Evolutionary conservation across 1,140 invertebrate genomes (phyloP).

Genomic region (Lethocerus indicus): DNA sequence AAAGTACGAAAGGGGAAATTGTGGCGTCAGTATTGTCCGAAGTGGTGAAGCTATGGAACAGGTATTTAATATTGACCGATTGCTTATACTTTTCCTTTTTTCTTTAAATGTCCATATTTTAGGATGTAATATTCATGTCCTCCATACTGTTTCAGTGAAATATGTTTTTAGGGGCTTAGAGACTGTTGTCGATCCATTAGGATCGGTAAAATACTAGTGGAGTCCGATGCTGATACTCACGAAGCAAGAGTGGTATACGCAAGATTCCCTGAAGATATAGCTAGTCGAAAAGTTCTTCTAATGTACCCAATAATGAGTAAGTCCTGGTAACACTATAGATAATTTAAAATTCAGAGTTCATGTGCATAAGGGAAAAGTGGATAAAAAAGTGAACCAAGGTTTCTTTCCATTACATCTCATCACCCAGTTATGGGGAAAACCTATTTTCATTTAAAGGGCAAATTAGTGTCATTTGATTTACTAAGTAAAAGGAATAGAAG

Average conservation of each 20-base stretch:
- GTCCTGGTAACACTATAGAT: too few species aligned
- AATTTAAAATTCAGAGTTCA: too few species aligned
- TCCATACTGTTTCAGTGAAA: too few species aligned
- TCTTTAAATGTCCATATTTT: background rate
- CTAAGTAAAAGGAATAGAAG: too few species aligned
- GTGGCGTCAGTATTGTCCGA: slow-evolving; percentile 80
- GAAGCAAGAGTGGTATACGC: slow-evolving; percentile 95
- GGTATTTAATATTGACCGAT: slow-evolving; percentile 24
- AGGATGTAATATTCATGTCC: too few species aligned
- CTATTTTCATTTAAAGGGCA: too few species aligned
- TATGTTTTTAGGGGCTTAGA: slow-evolving; percentile 52
- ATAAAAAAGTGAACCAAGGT: too few species aligned
- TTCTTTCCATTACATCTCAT: too few species aligned
- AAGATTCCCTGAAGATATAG: slow-evolving; percentile 91
- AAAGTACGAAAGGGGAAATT: slow-evolving; percentile 89
- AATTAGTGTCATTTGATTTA: too few species aligned
- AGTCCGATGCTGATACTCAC: slow-evolving; percentile 89
- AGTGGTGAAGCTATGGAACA: slow-evolving; percentile 97
- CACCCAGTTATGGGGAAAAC: too few species aligned
- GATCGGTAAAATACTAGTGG: slow-evolving; percentile 96
- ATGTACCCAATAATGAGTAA: slow-evolving; percentile 97
- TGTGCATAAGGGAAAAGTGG: too few species aligned
- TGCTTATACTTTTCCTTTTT: background rate
- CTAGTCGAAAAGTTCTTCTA: slow-evolving; percentile 74
- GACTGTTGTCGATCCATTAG: slow-evolving; percentile 95